Evolutionary conservation across 1,140 invertebrate genomes (phyloP), one percentile per base, ranked within the genome.

Genomic region (Aleiodes sp.): DNA sequence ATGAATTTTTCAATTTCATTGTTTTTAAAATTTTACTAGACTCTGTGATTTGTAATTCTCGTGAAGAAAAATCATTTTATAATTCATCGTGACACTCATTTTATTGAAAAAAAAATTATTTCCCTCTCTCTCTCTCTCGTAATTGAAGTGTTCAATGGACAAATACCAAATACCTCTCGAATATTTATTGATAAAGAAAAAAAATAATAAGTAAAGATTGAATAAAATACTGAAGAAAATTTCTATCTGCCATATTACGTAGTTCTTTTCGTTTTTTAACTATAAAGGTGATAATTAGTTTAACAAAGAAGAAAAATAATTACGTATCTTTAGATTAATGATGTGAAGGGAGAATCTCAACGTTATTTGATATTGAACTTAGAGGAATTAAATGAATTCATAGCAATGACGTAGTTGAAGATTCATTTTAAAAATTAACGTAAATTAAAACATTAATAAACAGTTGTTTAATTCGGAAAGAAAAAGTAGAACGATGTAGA

Each of bases 71-170:
- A 9, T n/a, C 14, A 14, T n/a, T 10, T 61, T 28, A 61, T 33
- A 31, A 4, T 26, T 57, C 10, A 57, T 19, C 2, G 41, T 14
- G 41, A 46, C 19, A 14, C 12, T n/a, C 7, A 10, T 12, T 46
- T 46, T 46, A 14, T 46, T 6, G 12, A 46, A 46, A 16, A 16
- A 6, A 46, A 6, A 4, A 46, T 26, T 21, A 35, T 39, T 63
- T 39, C 31, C 3, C 24, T 63, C 37, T 9, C 14, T 16, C 21
- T 12, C 12, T 33, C 31, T 60, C 57, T 33, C 57, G 21, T 63
- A 39, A 33, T 21, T 63, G 24, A 63, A 63, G 35, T 63, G 60
- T 63, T 63, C 31, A 63, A 37, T 33, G 16, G 60, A 63, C 60
- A 41, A 63, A 39, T 26, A 63, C 31, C 37, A 63, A 52, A 52